These are phyloP conservation scores for Epinephelus moara DNA, from an alignment of 2,113 vertebrate species.

Conservation along the genomic window DNA sequence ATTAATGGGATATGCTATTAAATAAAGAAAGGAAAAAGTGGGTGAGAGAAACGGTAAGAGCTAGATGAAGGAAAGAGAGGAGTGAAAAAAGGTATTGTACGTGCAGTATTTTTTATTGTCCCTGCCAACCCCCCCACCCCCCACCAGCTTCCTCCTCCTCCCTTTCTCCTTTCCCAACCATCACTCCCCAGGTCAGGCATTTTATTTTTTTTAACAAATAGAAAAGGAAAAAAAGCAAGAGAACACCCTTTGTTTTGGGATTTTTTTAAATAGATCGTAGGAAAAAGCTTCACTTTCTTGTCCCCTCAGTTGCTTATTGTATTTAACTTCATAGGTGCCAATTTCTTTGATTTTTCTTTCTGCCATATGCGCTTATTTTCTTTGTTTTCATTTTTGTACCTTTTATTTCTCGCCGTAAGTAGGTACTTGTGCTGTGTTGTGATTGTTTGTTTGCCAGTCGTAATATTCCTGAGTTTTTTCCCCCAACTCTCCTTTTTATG, in stretches of 20 bases:
- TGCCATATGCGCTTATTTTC: slow-evolving; percentile 77
- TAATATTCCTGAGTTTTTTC: slow-evolving; percentile 85
- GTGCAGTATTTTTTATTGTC: slow-evolving; percentile 99
- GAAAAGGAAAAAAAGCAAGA: slow-evolving; percentile 69
- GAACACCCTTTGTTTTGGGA: slow-evolving; percentile 87
- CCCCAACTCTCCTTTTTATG: slow-evolving; percentile 89
- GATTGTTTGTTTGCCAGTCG: slow-evolving; percentile 98
- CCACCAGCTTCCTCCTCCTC: slow-evolving; percentile 61
- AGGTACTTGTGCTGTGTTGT: slow-evolving; percentile 98
- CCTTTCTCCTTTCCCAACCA: slow-evolving; percentile 70
- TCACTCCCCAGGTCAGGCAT: slow-evolving; percentile 85
- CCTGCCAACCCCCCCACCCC: slow-evolving; percentile 87
- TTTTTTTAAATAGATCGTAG: slow-evolving; percentile 90
- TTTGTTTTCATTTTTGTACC: slow-evolving; percentile 76
- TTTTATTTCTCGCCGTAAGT: slow-evolving; percentile 86
- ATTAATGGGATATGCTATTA: slow-evolving; percentile 99
- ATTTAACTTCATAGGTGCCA: slow-evolving; percentile 94
- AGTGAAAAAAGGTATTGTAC: slow-evolving; percentile 95
- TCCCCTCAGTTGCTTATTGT: slow-evolving; percentile 94
- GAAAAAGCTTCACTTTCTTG: slow-evolving; percentile 88
- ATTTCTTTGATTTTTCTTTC: slow-evolving; percentile 78
- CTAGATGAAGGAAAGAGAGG: slow-evolving; percentile 68
- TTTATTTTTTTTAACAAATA: slow-evolving; percentile 84
- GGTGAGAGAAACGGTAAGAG: slow-evolving; percentile 68
- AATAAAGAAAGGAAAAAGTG: slow-evolving; percentile 83